Evolutionary conservation across 2,888 invertebrate genomes (phyloP), one percentile per base, ranked within the genome.

Genomic region (Rhingia rostrata): DNA sequence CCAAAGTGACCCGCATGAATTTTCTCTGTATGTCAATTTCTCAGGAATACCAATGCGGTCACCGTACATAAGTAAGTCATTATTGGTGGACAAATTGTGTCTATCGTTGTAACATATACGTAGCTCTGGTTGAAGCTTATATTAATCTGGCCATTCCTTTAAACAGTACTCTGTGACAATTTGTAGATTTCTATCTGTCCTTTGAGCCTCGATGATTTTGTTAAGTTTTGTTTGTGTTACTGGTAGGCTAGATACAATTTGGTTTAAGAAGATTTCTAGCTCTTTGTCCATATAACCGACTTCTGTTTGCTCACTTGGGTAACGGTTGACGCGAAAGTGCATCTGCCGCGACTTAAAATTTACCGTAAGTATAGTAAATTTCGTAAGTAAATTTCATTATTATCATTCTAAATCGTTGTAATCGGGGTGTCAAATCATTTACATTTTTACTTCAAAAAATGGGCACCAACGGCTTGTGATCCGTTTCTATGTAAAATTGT

Each of bases 381-480:
- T 54, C 54, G 12, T 83, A 56, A 6, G 72, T 69, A 72, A 86
- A 86, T 14, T 69, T 66, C 69, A 86, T 75, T 30, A 86, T 39
- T 60, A 60, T 79, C 66, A 86, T 74, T 45, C 67, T 58, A 45
- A 86, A 56, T 47, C 47, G 75, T 41, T 87, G 85, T 41, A 87
- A 22, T 37, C 86, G 69, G 30, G 80, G 53, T 45, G 84, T 83
- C 7, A 86, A 66, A 39, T 74, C 60, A 53, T 86, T 43, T 10
- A 58, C 22, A 37, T 56, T n/a, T 35, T 56, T 56, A 39, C 37
- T 39, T 66, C 32, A 83, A 74, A 58, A 87, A 67, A 54, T 80
- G 14, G 63, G 80, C 69, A 69, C 58, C 6, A 86, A 60, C 4
- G 86, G 84, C 33, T 86, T 86, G 58, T 87, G 87, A 47, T 86